Conservation (phyloP, 1,140 invertebrate species). For the Zaprionus capensis region DNA sequence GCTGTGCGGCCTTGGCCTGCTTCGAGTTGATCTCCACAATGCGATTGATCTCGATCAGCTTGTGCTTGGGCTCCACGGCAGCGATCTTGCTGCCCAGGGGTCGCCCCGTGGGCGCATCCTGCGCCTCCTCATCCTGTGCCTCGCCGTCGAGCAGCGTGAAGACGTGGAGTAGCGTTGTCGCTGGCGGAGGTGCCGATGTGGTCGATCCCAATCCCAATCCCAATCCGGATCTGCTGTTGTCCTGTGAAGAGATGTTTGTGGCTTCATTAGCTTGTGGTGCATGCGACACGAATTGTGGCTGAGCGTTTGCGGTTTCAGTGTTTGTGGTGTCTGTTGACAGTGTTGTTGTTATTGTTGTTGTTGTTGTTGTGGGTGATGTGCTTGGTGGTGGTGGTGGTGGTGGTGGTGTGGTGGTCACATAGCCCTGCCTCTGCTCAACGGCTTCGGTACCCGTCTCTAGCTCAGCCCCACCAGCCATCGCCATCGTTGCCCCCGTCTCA, state of each 20-base stretch:
- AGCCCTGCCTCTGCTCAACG: conserved; percentile 48
- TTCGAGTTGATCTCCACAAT: conserved; percentile 88
- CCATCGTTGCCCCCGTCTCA: conserved; percentile 13
- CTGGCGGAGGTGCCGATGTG: conserved; percentile 80
- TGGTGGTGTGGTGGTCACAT: conserved; percentile 73
- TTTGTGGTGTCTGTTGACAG: conserved; percentile 58
- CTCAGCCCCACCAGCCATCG: conserved; percentile 15
- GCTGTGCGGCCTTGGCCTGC: conserved; percentile 85
- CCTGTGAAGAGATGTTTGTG: conserved; percentile 75
- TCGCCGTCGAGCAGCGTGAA: conserved; percentile 84
- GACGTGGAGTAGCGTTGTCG: conserved; percentile 85
- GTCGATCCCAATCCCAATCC: conserved; percentile 1
- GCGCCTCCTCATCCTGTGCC: conserved; percentile 37
- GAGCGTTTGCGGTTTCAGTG: conserved; percentile 53
- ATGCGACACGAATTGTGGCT: conserved; percentile 29
- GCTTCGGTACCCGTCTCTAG: neutral
- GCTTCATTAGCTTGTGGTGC: conserved; percentile 77
- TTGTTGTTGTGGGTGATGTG: conserved; percentile 22
- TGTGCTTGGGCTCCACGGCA: conserved; percentile 84
- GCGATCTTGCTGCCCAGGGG: conserved; percentile 21
- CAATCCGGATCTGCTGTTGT: conserved; percentile 10
- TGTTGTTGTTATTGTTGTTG: conserved; percentile 48
- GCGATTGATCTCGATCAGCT: conserved; percentile 88
- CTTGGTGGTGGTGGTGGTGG: conserved; percentile 66
- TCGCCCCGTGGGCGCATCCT: conserved; percentile 22